Evolutionary conservation across 2,888 invertebrate genomes (phyloP).

Genomic region (Drosophila melanosoma): DNA sequence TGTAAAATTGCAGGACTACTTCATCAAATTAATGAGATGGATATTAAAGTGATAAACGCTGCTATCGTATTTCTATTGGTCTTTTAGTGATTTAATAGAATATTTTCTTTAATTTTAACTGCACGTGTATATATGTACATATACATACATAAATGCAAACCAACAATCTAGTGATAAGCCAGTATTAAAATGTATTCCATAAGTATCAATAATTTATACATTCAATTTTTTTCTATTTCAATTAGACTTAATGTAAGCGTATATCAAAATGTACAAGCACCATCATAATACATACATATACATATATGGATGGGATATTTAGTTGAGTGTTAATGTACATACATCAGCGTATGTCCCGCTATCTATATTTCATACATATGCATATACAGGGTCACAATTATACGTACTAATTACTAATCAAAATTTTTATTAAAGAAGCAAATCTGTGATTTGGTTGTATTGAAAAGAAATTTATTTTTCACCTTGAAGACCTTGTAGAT

Average conservation of each 20-base stretch:
- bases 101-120: constrained; percentile 71
- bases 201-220: constrained; percentile 38
- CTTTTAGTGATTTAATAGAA: constrained; percentile 64
- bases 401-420: constrained; percentile 25
- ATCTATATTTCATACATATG: constrained; percentile 17
- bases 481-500: constrained; percentile 24
- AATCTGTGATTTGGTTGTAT: constrained; percentile 56
- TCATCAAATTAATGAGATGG: constrained; percentile 85
- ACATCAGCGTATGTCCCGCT: constrained; percentile 4
- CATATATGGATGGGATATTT: constrained; percentile 11
- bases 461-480: constrained; percentile 14
- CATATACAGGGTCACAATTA: constrained; percentile 44
- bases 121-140: constrained; percentile 54
- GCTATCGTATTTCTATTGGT: constrained; percentile 79
- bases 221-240: constrained; percentile 32
- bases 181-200: constrained; percentile 33
- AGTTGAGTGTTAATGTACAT: constrained; percentile 32
- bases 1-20: constrained; percentile 84
- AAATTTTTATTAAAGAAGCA: constrained; percentile 42
- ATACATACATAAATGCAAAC: neutral
- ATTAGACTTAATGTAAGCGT: constrained; percentile 41
- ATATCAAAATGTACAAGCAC: constrained; percentile 51
- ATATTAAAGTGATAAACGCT: constrained; percentile 84
- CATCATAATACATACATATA: neutral
- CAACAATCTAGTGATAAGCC: constrained; percentile 33